Conservation (phyloP, 2,888 invertebrate species). For the Netelia fuscicornis region DNA sequence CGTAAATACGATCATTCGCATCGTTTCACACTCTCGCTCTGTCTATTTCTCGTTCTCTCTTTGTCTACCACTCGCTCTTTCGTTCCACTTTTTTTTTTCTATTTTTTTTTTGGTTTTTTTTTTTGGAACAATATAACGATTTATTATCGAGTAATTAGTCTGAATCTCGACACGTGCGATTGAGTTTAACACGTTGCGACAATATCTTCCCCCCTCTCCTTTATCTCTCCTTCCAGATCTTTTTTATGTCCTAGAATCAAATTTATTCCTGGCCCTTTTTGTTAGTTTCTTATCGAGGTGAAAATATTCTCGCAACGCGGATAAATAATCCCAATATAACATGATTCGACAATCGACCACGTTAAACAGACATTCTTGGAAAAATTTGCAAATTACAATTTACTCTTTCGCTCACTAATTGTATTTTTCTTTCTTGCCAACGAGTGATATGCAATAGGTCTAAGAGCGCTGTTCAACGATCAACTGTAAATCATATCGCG, state of each 20-base stretch:
- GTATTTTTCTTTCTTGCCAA: conserved; percentile 8
- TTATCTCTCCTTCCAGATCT: conserved; percentile 6
- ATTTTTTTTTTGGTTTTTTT: conserved; percentile 25
- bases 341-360: conserved; percentile 48
- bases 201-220: conserved; percentile 30
- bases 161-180: conserved; percentile 57
- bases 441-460: conserved; percentile 26
- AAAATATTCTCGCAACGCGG: conserved; percentile 48
- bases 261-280: conserved; percentile 21
- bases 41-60: conserved; percentile 13
- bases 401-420: background rate
- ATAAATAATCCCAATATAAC: conserved; percentile 15
- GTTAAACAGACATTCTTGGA: conserved; percentile 47
- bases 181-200: conserved; percentile 51
- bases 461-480: conserved; percentile 66
- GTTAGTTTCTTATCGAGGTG: conserved; percentile 10
- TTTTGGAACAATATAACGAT: conserved; percentile 71
- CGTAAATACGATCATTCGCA: conserved; percentile 70
- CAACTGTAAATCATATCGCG: conserved; percentile 67
- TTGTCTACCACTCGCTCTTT: background rate
- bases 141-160: conserved; percentile 61
- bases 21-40: conserved; percentile 50
- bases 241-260: background rate
- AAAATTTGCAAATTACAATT: conserved; percentile 25
- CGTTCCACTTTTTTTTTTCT: conserved; percentile 10